Percentiles rank a stretch among this genome's conserved stretches.
Evolutionary conservation across 2,113 vertebrate species (phyloP).

Genomic region (Phaethon lepturus): DNA sequence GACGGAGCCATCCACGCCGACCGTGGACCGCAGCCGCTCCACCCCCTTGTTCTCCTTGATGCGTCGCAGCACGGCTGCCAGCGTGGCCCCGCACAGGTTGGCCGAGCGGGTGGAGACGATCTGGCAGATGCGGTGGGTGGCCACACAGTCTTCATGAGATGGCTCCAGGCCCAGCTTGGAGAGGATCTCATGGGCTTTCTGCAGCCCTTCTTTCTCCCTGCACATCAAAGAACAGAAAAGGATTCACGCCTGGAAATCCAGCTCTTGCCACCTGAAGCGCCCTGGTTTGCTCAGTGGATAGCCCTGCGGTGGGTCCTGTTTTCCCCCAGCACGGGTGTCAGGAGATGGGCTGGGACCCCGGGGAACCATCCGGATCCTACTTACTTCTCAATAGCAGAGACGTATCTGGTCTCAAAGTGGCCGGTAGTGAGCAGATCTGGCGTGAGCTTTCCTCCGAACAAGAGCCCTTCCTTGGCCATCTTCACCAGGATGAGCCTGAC

Average conservation of each 20-base stretch:
- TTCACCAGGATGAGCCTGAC: slow-evolving; percentile 94
- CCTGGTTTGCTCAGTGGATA: background rate
- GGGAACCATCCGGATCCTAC: background rate
- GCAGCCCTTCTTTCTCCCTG: slow-evolving; percentile 89
- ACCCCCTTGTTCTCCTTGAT: slow-evolving; percentile 92
- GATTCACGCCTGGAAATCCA: fast-evolving
- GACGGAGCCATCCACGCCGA: slow-evolving; percentile 92
- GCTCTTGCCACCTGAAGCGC: fast-evolving
- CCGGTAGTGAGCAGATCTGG: slow-evolving; percentile 83
- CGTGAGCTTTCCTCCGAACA: slow-evolving; percentile 87
- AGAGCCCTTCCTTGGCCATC: slow-evolving; percentile 89
- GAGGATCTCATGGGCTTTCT: slow-evolving; percentile 83
- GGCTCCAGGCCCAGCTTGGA: slow-evolving; percentile 84
- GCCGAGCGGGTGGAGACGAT: slow-evolving; percentile 91
- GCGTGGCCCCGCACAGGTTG: slow-evolving; percentile 87
- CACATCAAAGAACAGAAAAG: background rate
- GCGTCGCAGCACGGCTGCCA: slow-evolving; percentile 87
- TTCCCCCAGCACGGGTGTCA: fast-evolving
- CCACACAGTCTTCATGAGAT: slow-evolving; percentile 84
- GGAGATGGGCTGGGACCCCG: background rate
- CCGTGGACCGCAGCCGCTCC: slow-evolving; percentile 86
- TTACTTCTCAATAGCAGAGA: slow-evolving; percentile 91
- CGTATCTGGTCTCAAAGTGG: slow-evolving; percentile 86
- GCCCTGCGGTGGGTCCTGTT: too few relatives aligned
- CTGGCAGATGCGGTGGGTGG: slow-evolving; percentile 89